Percentiles rank a stretch among this genome's conserved stretches.
These are phyloP conservation scores for Nymphalis urticae DNA, from an alignment of 2,888 invertebrate genomes.

Conservation along the genomic window DNA sequence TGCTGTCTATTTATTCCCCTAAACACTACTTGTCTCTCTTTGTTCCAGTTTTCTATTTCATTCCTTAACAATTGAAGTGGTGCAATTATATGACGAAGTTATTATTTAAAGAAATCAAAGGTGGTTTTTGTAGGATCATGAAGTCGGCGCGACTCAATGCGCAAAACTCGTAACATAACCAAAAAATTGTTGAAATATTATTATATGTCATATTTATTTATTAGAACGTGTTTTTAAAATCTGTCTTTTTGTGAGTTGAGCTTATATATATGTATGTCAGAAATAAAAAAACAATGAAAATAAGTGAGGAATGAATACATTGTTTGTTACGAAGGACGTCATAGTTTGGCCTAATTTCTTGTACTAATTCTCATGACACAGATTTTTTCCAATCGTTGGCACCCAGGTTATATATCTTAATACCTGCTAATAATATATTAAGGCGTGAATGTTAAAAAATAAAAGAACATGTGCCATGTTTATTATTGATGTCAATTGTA, in stretches of 20 bases:
- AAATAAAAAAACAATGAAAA: neutral
- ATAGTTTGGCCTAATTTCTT: constrained; percentile 41
- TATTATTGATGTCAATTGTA: neutral
- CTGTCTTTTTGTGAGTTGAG: neutral
- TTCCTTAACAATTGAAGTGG: constrained; percentile 13
- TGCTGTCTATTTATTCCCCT: constrained; percentile 36
- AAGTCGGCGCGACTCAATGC: constrained; percentile 75
- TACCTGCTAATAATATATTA: neutral
- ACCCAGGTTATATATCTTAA: constrained; percentile 8
- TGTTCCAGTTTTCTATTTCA: constrained; percentile 6
- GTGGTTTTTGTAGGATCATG: constrained; percentile 56
- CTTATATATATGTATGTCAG: too few relatives aligned
- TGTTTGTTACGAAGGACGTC: constrained; percentile 30
- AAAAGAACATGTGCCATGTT: neutral
- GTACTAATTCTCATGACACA: constrained; percentile 39
- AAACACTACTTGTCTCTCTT: constrained; percentile 16
- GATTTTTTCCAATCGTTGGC: constrained; percentile 32
- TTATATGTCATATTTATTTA: constrained; percentile 14
- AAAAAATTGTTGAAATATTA: constrained; percentile 34
- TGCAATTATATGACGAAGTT: constrained; percentile 15
- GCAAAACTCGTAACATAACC: constrained; percentile 63
- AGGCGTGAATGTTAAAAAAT: neutral
- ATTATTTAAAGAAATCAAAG: constrained; percentile 40
- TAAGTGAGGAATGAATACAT: neutral
- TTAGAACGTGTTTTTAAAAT: neutral